phyloP scores from a whole-genome alignment of 2,113 vertebrate genomes.

The Rutilus rutilus region DNA sequence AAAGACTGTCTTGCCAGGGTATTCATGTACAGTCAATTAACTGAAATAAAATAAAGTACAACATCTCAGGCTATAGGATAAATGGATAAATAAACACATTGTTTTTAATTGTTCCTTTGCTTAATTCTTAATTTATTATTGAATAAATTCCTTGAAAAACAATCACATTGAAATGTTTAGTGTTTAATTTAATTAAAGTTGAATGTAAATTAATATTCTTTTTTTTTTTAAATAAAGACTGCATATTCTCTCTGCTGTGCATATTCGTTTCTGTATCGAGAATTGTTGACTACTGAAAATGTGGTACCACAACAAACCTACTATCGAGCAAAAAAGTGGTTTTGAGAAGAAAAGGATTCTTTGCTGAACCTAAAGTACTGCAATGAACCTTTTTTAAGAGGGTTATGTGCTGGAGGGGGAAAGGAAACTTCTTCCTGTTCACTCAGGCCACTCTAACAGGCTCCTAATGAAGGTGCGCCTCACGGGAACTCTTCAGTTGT shows the following conservation, averaged over 20 bases:
- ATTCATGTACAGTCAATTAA: not conserved
- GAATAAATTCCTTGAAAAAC: not conserved
- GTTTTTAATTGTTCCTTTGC: not conserved
- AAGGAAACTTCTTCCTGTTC: constrained; percentile 42
- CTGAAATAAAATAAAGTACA: not conserved
- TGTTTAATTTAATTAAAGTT: not conserved
- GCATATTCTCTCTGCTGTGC: not conserved
- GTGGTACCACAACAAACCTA: not conserved
- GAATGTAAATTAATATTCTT: not conserved
- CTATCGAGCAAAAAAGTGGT: not conserved
- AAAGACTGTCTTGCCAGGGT: not conserved
- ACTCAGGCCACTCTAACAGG: constrained; percentile 29
- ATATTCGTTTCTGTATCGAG: not conserved
- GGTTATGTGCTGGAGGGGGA: not conserved
- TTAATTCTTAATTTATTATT: not conserved
- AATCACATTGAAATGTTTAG: not conserved
- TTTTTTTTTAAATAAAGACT: not conserved
- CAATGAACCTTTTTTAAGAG: not conserved
- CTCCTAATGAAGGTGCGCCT: constrained; percentile 29
- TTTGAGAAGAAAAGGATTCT: not conserved
- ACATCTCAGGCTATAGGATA: not conserved
- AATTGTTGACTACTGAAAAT: not conserved
- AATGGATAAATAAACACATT: not conserved
- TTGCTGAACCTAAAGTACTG: not conserved
- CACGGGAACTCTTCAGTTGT: constrained; percentile 24